Percentiles rank a stretch among this genome's conserved stretches.
Conservation (phyloP, 2,888 invertebrate genomes). For the Erpobdella octoculata region DNA sequence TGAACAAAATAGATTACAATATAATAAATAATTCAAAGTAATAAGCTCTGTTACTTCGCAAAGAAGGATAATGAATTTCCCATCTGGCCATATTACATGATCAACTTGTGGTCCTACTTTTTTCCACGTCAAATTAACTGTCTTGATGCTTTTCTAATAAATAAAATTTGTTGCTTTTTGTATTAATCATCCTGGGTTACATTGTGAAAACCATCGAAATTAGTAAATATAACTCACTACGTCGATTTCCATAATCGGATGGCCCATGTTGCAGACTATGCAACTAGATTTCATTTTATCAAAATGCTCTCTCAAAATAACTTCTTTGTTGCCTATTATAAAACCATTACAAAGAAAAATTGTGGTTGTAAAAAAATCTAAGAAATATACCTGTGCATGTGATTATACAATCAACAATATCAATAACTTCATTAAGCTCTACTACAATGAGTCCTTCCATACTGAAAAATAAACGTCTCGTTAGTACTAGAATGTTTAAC, state of each 20-base stretch:
- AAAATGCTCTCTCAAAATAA: constrained; percentile 78
- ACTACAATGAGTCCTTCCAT: constrained; percentile 62
- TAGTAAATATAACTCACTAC: constrained; percentile 35
- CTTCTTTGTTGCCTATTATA: constrained; percentile 67
- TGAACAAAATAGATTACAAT: too few relatives aligned
- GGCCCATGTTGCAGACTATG: constrained; percentile 97
- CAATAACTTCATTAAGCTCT: constrained; percentile 88
- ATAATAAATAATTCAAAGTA: neutral
- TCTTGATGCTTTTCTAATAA: constrained; percentile 59
- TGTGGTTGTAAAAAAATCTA: neutral
- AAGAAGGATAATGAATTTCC: constrained; percentile 81
- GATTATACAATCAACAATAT: constrained; percentile 86
- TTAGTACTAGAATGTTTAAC: neutral
- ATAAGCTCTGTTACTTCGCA: constrained; percentile 60
- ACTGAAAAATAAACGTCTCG: constrained; percentile 28
- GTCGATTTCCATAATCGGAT: constrained; percentile 84
- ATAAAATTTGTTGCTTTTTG: neutral
- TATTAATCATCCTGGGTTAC: neutral
- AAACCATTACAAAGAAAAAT: neutral
- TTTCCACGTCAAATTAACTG: constrained; percentile 91
- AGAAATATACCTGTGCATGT: constrained; percentile 74
- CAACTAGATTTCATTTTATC: constrained; percentile 85
- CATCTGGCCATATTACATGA: constrained; percentile 95
- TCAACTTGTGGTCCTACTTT: constrained; percentile 93
- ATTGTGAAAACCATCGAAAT: neutral